phyloP scores from a whole-genome alignment of 2,113 vertebrate genomes.

The Oreocharis arfaki region DNA sequence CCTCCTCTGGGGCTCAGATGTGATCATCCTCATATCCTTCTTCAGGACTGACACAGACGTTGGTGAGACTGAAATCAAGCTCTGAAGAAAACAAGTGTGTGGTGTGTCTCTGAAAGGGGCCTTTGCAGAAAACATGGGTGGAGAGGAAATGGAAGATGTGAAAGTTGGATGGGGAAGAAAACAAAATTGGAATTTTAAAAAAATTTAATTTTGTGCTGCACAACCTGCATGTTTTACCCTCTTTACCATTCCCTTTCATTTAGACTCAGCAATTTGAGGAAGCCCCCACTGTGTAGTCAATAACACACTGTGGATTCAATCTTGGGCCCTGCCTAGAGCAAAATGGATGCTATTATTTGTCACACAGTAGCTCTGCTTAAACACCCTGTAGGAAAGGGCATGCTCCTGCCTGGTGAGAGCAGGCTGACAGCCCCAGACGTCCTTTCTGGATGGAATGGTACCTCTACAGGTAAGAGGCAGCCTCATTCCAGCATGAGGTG shows the following conservation, averaged over 20 bases:
- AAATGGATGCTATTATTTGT: neutral
- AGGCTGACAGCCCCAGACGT: neutral
- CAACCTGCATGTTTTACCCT: neutral
- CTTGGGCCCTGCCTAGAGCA: neutral
- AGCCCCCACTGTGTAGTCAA: neutral
- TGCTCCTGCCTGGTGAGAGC: neutral
- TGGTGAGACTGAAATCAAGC: neutral
- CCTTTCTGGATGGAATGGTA: neutral
- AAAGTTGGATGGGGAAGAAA: neutral
- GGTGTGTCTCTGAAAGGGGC: neutral
- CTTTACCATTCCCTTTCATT: neutral
- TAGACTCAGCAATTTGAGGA: neutral
- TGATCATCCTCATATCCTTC: neutral
- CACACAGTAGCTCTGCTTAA: neutral
- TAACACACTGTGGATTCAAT: neutral
- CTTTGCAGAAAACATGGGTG: neutral
- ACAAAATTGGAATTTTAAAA: neutral
- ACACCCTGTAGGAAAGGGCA: neutral
- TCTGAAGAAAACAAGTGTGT: neutral
- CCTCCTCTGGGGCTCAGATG: neutral
- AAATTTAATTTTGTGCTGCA: neutral
- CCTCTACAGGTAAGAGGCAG: slow-evolving; percentile 30
- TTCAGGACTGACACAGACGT: neutral
- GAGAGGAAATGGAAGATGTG: neutral
- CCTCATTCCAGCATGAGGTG: neutral